Evolutionary conservation across 2,888 invertebrate species (phyloP), one percentile per base, ranked within the genome.

Genomic region (Corbicula japonica): DNA sequence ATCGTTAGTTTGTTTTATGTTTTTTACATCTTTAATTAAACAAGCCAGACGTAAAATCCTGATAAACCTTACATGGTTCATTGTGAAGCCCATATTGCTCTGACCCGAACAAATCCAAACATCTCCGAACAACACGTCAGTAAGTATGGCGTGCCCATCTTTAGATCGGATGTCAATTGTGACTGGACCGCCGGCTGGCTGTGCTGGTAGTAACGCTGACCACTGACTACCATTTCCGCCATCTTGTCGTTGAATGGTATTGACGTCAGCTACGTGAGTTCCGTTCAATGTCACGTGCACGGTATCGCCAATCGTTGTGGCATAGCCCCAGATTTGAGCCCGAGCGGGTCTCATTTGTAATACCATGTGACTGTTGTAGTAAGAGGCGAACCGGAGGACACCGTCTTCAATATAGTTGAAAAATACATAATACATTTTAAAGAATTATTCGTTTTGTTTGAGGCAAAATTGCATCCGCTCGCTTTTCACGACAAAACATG

Each of bases 61-160:
- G 4, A 21, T 48, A 54, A 41, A 50, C 18, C 54, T 6, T 71
- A 79, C 78, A 41, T 76, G 35, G n/a, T 26, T 56, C 54, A 88
- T 76, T 4, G 74, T 63, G 70, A 90, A 90, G 73, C 81, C 80
- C 92, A 92, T 92, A 71, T 92, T 92, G 63, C 91, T 90, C 75
- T 92, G 91, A 35, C 93, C 93, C 32, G 92, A 92, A 69, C 93
- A 93, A 6, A 93, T 34, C 92, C 92, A 93, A 0, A 93, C 92
- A 71, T 93, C 92, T 12, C 93, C 93, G 82, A 92, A 92, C 62
- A 91, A 63, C 12, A 93, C 92, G 77, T 92, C 88, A 15, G 66
- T 70, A 2, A 93, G 56, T 2, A 74, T 76, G n/a, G 87, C 79
- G 10, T 63, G 65, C 34, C 85, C 78, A 28, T 69, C 78, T 10